A percentile compares a stretch with the other conserved stretches of the same genome.
Evolutionary conservation across 1,140 invertebrate species (phyloP).

Genomic region (Aporrectodea caliginosa): DNA sequence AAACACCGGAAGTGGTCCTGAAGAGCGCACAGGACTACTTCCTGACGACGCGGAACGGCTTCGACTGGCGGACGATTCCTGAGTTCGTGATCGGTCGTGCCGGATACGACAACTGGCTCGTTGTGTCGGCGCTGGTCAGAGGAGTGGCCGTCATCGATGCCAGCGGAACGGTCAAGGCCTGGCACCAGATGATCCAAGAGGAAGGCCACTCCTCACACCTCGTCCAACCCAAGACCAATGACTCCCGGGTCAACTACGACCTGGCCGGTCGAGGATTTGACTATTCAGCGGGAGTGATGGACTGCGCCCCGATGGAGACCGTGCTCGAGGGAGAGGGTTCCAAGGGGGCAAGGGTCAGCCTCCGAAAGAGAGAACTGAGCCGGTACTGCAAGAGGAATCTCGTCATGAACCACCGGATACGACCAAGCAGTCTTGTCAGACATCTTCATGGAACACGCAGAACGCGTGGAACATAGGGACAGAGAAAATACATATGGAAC

Average conservation of each 20-base stretch:
- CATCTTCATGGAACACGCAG: too few species aligned
- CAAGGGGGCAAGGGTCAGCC: not conserved
- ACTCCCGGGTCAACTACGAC: not conserved
- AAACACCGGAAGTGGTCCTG: not conserved
- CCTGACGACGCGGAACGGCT: slow-evolving; percentile 9
- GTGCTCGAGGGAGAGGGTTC: not conserved
- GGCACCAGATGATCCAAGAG: not conserved
- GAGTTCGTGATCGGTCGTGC: slow-evolving; percentile 23
- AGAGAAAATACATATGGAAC: too few species aligned
- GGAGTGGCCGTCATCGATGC: not conserved
- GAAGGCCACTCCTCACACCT: not conserved
- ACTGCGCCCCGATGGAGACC: not conserved
- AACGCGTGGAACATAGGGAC: too few species aligned
- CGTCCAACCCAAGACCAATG: not conserved
- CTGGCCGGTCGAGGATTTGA: not conserved
- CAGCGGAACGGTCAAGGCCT: not conserved
- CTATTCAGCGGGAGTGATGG: not conserved
- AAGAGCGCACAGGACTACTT: slow-evolving; percentile 25
- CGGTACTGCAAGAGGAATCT: not conserved
- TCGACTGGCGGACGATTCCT: slow-evolving; percentile 14
- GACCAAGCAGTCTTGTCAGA: too few species aligned
- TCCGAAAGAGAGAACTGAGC: not conserved
- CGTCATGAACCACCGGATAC: too few species aligned
- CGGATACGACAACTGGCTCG: slow-evolving; percentile 31
- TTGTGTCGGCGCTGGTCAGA: not conserved